These are phyloP conservation scores for Caranx melampygus DNA, from an alignment of 2,113 vertebrate genomes.

Conservation along the genomic window DNA sequence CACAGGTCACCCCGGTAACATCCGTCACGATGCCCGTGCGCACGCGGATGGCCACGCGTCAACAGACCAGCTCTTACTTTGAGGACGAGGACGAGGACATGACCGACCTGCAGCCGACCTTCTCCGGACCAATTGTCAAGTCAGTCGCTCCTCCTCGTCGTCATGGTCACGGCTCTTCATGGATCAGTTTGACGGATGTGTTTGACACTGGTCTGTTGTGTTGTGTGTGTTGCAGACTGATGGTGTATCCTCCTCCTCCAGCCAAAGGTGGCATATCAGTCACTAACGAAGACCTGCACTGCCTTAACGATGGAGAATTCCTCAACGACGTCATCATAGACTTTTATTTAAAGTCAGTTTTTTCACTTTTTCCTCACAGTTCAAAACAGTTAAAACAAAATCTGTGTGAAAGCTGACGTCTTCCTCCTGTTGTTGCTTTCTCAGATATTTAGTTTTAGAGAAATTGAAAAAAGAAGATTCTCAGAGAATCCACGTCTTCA, in stretches of 20 bases:
- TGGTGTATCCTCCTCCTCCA: slow-evolving; percentile 97
- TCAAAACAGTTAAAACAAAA: no score
- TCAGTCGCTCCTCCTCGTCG: slow-evolving; percentile 73
- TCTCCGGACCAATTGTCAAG: slow-evolving; percentile 96
- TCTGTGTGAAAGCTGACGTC: not conserved
- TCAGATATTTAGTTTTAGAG: slow-evolving; percentile 96
- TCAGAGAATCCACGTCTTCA: slow-evolving; percentile 95
- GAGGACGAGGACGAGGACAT: slow-evolving; percentile 91
- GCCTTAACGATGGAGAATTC: slow-evolving; percentile 97
- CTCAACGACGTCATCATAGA: slow-evolving; percentile 99
- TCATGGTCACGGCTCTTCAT: no score
- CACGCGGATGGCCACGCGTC: slow-evolving; percentile 82
- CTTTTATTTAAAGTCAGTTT: slow-evolving; percentile 98
- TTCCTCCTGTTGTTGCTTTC: not conserved
- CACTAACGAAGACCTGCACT: slow-evolving; percentile 98
- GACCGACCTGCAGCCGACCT: slow-evolving; percentile 91
- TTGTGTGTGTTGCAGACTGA: slow-evolving; percentile 85
- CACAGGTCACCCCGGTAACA: not conserved
- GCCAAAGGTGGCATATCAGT: slow-evolving; percentile 97
- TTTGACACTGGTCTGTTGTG: no score
- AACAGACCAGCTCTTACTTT: slow-evolving; percentile 62
- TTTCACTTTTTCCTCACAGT: not conserved
- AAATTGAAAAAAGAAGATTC: slow-evolving; percentile 95
- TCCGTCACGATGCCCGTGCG: slow-evolving; percentile 52
- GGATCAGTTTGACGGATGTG: no score